Evolutionary conservation across 2,113 vertebrate species (phyloP), one percentile per base, ranked within the genome.

Genomic region (Corythaeola cristata): DNA sequence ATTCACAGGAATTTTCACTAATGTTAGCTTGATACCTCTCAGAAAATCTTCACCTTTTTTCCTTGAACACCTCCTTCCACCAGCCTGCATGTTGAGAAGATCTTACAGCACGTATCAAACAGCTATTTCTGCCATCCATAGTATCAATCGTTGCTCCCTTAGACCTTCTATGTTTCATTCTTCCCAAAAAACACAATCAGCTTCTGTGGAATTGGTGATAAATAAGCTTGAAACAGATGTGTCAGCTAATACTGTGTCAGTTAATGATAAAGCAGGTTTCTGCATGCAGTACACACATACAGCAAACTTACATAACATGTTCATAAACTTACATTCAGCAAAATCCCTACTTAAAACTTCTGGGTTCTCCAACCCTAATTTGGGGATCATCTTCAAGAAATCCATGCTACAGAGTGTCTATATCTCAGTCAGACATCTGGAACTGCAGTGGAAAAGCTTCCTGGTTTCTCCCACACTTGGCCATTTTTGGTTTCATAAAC

Each of bases 11-110:
- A 2, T 44, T 63, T 69, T 92, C 18, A 17, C 16, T 44, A 62
- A n/a, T 47, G 37, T 8, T 30, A 50, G 20, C 64, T 52, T 71
- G 64, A 71, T 30, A 27, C 5, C 47, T 69, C 49, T 77, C 28
- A 68, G 41, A 72, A 84, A 90, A 53, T 12, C 7, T 59, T 68
- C 39, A n/a, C 9, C 33, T 32, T 76, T 17, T 90, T 50, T 81
- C 19, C 9, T 21, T 37, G 35, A 77, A 44, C 16, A 52, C 0
- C 0, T 4, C 3, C 8, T 56, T 20, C 21, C 15, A 45, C 9
- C 15, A 56, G 14, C 9, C 23, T 88, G 26, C 11, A 11, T 9
- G 4, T 56, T 47, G 35, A 66, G 28, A 85, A 69, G 50, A 75
- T 58, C 22, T 41, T 41, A 62, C 12, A 79, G 41, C 5, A 71